phyloP scores from a whole-genome alignment of 1,140 invertebrate species.

The Trichogramma pretiosum region DNA sequence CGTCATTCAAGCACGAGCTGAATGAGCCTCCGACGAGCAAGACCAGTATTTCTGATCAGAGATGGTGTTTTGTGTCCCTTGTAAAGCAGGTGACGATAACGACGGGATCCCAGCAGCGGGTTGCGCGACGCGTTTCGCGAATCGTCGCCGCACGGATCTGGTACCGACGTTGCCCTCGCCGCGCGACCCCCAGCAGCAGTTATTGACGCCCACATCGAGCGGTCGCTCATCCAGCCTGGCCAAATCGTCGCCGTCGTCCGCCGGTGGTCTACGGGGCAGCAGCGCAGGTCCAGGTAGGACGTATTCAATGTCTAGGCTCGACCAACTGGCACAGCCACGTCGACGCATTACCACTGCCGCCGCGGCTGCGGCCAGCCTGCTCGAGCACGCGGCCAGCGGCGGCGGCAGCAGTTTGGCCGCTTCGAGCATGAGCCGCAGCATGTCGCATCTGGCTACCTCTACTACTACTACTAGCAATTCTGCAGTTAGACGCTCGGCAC shows the following conservation, averaged over 20 bases:
- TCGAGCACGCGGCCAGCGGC: slow-evolving; percentile 43
- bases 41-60: too few relatives aligned
- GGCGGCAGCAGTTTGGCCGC: slow-evolving; percentile 38
- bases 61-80: slow-evolving; percentile 1
- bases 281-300: slow-evolving; percentile 73
- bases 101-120: slow-evolving; percentile 19
- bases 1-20: too few relatives aligned
- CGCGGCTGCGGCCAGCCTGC: slow-evolving; percentile 28
- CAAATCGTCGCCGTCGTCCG: too few relatives aligned
- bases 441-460: slow-evolving; percentile 56
- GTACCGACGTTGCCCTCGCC: slow-evolving; percentile 79
- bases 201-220: slow-evolving; percentile 21
- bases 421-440: slow-evolving; percentile 56
- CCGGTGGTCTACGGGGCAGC: too few relatives aligned
- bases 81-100: slow-evolving; percentile 46
- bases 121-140: slow-evolving; percentile 44
- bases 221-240: slow-evolving; percentile 4
- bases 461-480: slow-evolving; percentile 41
- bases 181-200: slow-evolving; percentile 49
- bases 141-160: slow-evolving; percentile 77
- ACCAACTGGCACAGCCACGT: slow-evolving; percentile 69
- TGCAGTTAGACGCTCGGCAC: slow-evolving; percentile 40
- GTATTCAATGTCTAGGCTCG: slow-evolving; percentile 83
- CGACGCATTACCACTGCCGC: slow-evolving; percentile 39
- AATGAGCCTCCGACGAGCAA: too few relatives aligned